These are phyloP conservation scores for Coccyzus lansbergi DNA, from an alignment of 2,797 vertebrate genomes.

Conservation along the genomic window DNA sequence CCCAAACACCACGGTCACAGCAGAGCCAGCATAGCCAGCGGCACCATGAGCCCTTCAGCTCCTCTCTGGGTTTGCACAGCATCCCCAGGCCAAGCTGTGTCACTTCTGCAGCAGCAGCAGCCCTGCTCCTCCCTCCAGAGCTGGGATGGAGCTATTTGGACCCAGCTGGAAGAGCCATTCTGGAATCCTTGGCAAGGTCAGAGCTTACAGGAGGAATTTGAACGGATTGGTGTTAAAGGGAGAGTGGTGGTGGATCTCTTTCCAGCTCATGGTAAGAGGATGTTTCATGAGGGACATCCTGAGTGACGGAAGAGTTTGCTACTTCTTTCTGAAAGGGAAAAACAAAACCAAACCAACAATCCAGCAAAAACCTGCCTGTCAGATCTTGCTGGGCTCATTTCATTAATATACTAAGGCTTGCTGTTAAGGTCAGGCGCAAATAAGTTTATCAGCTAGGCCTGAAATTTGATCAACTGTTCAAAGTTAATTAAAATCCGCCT, in stretches of 20 bases:
- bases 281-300: not conserved
- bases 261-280: not conserved
- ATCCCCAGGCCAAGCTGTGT: not conserved
- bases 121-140: not conserved
- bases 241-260: not conserved
- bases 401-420: not conserved
- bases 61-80: not conserved
- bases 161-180: not conserved
- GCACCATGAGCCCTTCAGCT: not conserved
- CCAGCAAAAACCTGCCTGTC: not conserved
- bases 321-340: not conserved
- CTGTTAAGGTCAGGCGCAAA: not conserved
- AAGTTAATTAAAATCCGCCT: not conserved
- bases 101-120: not conserved
- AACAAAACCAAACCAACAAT: no score
- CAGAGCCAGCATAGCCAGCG: not conserved
- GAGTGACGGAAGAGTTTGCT: not conserved
- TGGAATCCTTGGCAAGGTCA: not conserved
- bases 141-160: not conserved
- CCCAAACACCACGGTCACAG: fast-evolving
- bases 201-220: not conserved
- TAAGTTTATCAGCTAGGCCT: not conserved
- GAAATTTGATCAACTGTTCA: not conserved
- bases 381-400: not conserved
- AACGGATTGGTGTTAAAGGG: not conserved